Evolutionary conservation across 2,888 invertebrate species (phyloP).

Genomic region (Ariolimax columbianus): DNA sequence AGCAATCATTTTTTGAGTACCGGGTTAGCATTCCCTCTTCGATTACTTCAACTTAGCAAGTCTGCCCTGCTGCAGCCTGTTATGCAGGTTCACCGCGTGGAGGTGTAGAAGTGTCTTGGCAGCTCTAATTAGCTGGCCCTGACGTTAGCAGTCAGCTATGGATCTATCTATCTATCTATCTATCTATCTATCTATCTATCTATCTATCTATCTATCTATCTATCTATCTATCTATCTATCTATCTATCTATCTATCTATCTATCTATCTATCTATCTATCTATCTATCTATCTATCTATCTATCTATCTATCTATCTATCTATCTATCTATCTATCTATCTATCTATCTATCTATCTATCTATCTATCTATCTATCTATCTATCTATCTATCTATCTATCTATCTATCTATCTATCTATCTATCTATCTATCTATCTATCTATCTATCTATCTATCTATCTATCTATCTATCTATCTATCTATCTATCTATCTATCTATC

Average conservation of each 20-base stretch:
- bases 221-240: constrained; percentile 14
- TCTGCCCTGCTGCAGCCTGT: too few relatives aligned
- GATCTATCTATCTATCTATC: constrained; percentile 15
- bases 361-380: background rate
- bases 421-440: constrained; percentile 21
- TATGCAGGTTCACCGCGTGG: too few relatives aligned
- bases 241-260: background rate
- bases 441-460: background rate
- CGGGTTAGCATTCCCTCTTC: too few relatives aligned
- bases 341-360: background rate
- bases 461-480: constrained; percentile 3
- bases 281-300: constrained; percentile 14
- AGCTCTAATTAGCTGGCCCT: too few relatives aligned
- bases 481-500: background rate
- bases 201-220: constrained; percentile 17
- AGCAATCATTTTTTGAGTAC: too few relatives aligned
- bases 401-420: background rate
- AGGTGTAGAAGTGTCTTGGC: too few relatives aligned
- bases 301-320: constrained; percentile 14
- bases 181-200: constrained; percentile 18
- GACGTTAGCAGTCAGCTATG: too few relatives aligned
- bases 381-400: background rate
- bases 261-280: constrained; percentile 12
- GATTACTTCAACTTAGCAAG: too few relatives aligned
- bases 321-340: background rate